Base-by-base conservation (phyloP, 2,113 vertebrate genomes). In the Lophius piscatorius region DNA sequence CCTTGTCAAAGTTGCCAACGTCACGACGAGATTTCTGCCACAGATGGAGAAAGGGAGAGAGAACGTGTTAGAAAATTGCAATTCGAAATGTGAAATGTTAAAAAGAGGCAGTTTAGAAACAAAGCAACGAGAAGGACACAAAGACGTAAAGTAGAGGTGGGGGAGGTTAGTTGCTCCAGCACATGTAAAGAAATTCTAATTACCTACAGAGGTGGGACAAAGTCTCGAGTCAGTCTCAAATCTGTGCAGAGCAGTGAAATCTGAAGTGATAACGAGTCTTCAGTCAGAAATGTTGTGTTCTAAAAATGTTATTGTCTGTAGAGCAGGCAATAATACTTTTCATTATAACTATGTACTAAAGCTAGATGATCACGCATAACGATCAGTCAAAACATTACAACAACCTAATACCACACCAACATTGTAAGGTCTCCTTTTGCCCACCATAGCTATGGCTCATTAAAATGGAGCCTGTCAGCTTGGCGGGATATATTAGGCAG, bases 1-100 rank as follows among this genome's bases (percentile, higher is more conserved):
- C 97, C 73, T 96, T 98, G 92, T 99, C 97, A 61, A 99, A 99
- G 93, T 99, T 99, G 68, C 93, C 95, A 6, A 94, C 94, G 68
- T 98, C 97, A 0, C 90, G 91, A 39, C 92, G 94, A 85, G 94
- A 95, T 36, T 95, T 98, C 97, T 99, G 94, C 23, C 46, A 41
- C 26, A 52, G n/a, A 61, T 14, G 55, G 10, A 52, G 3, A 13
- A 26, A 0, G 12, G 7, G 21, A 8, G 3, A 14, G 6, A 50
- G 38, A 6, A 17, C 4, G 24, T 17, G 6, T 38, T 9, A 38
- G 18, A 58, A 17, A 42, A 9, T 28, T 4, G 28, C 20, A 4
- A 1, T 2, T 26, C 40, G 1, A 0, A 23, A n/a, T 45, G 5
- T 5, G 16, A 12, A 8, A 2, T n/a, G 18, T 4, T n/a, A 35